Evolutionary conservation across 2,797 vertebrate genomes (phyloP).

Genomic region (Gymnothorax reevesii): DNA sequence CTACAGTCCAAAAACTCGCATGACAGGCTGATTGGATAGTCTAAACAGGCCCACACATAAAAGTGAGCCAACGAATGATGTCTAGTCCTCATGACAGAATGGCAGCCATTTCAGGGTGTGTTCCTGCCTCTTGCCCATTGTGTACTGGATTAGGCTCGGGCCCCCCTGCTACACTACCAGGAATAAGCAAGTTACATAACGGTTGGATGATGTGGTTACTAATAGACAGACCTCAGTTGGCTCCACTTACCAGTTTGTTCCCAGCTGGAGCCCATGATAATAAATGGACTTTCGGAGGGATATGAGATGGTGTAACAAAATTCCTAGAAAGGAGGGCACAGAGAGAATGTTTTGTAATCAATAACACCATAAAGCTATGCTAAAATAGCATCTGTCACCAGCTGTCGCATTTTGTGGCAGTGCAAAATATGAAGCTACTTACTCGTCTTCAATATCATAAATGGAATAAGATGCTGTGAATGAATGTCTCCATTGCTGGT

Average conservation of each 20-base stretch:
- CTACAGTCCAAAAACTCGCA: too few relatives aligned
- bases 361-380: not conserved
- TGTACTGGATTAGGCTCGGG: too few relatives aligned
- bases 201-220: not conserved
- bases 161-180: too few relatives aligned
- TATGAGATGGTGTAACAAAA: constrained; percentile 69
- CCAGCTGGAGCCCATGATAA: constrained; percentile 87
- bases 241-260: constrained; percentile 84
- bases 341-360: not conserved
- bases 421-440: constrained; percentile 45
- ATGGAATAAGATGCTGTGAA: constrained; percentile 86
- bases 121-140: too few relatives aligned
- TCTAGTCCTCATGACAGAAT: too few relatives aligned
- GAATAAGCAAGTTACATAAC: too few relatives aligned
- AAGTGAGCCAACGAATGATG: too few relatives aligned
- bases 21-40: too few relatives aligned
- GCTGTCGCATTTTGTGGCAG: not conserved
- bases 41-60: too few relatives aligned
- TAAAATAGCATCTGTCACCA: not conserved
- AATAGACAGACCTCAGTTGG: not conserved
- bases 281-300: constrained; percentile 83
- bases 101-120: too few relatives aligned
- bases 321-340: constrained; percentile 56
- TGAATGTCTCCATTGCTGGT: constrained; percentile 90
- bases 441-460: constrained; percentile 74